Conservation (phyloP, 2,113 vertebrate genomes). For the Panthera tigris region DNA sequence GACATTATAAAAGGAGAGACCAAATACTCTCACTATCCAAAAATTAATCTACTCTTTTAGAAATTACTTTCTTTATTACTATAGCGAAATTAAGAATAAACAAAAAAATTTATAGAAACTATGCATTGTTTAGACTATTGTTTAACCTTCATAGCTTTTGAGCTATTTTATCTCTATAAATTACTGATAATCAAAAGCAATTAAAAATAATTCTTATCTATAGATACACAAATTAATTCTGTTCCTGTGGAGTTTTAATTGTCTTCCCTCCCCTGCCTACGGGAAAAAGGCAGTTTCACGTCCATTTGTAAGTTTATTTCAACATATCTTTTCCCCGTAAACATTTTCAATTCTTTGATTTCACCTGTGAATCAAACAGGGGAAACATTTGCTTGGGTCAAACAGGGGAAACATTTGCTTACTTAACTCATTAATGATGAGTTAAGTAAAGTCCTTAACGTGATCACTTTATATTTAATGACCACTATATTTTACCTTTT, state of each 20-base stretch:
- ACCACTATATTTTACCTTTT: neutral
- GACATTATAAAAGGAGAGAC: neutral
- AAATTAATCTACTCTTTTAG: slow-evolving; percentile 24
- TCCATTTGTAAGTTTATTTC: neutral
- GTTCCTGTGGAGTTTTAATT: neutral
- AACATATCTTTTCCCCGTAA: neutral
- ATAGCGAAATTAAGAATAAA: slow-evolving; percentile 26
- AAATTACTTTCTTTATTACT: neutral
- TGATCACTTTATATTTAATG: slow-evolving; percentile 3
- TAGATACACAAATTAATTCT: slow-evolving; percentile 1
- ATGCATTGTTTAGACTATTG: neutral
- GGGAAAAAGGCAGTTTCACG: neutral
- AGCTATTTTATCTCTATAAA: slow-evolving; percentile 7
- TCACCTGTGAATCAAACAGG: neutral
- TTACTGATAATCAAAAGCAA: neutral
- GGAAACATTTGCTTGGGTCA: neutral
- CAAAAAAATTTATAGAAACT: neutral
- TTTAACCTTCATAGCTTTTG: neutral
- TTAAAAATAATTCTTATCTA: slow-evolving; percentile 35
- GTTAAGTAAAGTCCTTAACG: neutral
- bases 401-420: neutral
- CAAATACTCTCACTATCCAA: neutral
- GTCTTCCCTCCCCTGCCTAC: neutral
- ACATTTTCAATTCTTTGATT: neutral
- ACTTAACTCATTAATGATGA: neutral